phyloP scores from a whole-genome alignment of 35 echinoderm and acorn worm genomes.

The Lytechinus variegatus region DNA sequence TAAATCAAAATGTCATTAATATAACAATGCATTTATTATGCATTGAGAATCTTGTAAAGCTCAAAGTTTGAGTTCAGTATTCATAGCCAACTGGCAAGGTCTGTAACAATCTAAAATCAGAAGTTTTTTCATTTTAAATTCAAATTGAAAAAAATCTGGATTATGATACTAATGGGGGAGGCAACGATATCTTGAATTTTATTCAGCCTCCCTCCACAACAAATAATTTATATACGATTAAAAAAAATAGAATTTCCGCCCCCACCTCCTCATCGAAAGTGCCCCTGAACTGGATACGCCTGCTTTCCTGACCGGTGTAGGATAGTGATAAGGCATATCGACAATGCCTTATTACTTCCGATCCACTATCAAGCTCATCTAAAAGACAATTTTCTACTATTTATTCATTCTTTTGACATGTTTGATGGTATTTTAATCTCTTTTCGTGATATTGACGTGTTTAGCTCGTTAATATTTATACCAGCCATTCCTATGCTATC shows the following conservation, averaged over 20 bases:
- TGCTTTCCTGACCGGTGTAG: background rate
- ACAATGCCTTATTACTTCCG: conserved; percentile 41
- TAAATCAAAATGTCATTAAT: too few relatives aligned
- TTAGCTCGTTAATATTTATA: conserved; percentile 4
- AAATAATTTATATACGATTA: background rate
- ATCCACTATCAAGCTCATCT: background rate
- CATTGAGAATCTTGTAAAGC: too few relatives aligned
- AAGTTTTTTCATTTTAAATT: too few relatives aligned
- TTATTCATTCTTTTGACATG: conserved; percentile 25
- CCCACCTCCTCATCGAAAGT: background rate
- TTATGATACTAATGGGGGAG: background rate
- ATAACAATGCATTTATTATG: too few relatives aligned
- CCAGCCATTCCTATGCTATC: background rate
- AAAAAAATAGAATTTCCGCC: background rate
- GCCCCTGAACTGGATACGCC: background rate
- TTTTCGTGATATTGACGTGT: background rate
- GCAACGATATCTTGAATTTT: background rate
- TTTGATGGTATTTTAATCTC: background rate
- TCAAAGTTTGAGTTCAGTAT: too few relatives aligned
- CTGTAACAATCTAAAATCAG: too few relatives aligned
- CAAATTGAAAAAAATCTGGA: background rate
- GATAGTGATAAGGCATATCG: conserved; percentile 31
- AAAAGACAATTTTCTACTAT: conserved; percentile 1
- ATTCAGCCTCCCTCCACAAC: too few relatives aligned
- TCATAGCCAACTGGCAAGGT: too few relatives aligned